A percentile compares a stretch with the other conserved stretches of the same genome.
Evolutionary conservation across 2,888 invertebrate genomes (phyloP).

Genomic region (Mesorhabditis belari): DNA sequence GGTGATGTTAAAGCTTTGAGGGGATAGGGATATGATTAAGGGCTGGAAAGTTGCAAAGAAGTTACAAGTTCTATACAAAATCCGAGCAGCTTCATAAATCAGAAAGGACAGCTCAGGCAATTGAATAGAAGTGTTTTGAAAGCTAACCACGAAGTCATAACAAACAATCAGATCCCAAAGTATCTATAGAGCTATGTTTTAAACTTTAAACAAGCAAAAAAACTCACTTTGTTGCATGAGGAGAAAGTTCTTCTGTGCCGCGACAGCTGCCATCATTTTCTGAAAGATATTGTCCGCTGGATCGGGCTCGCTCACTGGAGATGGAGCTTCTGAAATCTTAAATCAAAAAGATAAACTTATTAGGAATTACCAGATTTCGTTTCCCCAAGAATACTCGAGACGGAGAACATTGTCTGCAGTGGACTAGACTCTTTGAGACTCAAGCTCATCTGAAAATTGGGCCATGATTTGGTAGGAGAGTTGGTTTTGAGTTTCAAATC

Average conservation of each 20-base stretch:
- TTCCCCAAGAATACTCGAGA: not conserved
- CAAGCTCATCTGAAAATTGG: not conserved
- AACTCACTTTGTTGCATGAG: conserved; percentile 26
- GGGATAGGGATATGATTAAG: no score
- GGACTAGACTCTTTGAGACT: not conserved
- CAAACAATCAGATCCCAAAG: not conserved
- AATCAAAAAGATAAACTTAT: not conserved
- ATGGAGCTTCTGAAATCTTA: not conserved
- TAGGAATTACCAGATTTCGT: not conserved
- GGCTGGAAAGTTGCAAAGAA: no score
- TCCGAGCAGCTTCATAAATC: no score
- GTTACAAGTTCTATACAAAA: no score
- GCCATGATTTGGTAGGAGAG: not conserved
- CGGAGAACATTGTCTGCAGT: not conserved
- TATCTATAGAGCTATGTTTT: not conserved
- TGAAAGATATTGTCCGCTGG: conserved; percentile 19
- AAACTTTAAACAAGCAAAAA: not conserved
- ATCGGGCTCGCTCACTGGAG: conserved; percentile 7
- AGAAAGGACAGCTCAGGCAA: no score
- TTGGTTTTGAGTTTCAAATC: no score
- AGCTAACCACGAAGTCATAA: no score
- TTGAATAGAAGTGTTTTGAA: no score
- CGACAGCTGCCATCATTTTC: conserved; percentile 24
- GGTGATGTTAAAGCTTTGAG: no score
- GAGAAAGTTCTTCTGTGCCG: conserved; percentile 30